phyloP scores from a whole-genome alignment of 2,888 invertebrate genomes.

The Coenonympha glycerion region DNA sequence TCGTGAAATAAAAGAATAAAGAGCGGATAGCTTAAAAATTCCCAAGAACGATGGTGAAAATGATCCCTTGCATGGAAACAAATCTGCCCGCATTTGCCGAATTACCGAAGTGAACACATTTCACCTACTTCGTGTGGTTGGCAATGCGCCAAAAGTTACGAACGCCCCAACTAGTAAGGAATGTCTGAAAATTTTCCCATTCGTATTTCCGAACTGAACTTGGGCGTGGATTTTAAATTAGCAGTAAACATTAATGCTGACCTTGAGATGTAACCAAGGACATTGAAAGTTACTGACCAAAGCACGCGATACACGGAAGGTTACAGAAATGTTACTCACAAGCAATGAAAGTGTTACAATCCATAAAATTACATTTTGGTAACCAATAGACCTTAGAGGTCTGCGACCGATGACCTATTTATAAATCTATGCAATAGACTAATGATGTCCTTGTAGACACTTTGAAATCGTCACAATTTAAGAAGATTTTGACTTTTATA shows the following conservation, averaged over 20 bases:
- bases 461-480: too few relatives aligned
- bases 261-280: neutral
- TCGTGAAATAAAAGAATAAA: neutral
- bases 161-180: slow-evolving; percentile 5
- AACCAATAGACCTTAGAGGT: too few relatives aligned
- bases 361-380: too few relatives aligned
- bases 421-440: too few relatives aligned
- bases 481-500: too few relatives aligned
- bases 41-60: neutral
- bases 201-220: slow-evolving; percentile 2
- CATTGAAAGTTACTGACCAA: too few relatives aligned
- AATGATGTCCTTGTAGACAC: too few relatives aligned
- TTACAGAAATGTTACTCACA: too few relatives aligned
- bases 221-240: slow-evolving; percentile 6
- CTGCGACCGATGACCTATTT: too few relatives aligned
- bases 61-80: neutral
- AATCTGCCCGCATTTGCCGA: slow-evolving; percentile 6
- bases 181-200: slow-evolving; percentile 10
- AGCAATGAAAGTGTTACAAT: too few relatives aligned
- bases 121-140: slow-evolving; percentile 8
- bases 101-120: slow-evolving; percentile 8
- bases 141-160: slow-evolving; percentile 4
- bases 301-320: too few relatives aligned
- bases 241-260: neutral
- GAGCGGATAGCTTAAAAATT: neutral